phyloP scores from a whole-genome alignment of 2,888 invertebrate genomes.

The Ditula angustiorana region DNA sequence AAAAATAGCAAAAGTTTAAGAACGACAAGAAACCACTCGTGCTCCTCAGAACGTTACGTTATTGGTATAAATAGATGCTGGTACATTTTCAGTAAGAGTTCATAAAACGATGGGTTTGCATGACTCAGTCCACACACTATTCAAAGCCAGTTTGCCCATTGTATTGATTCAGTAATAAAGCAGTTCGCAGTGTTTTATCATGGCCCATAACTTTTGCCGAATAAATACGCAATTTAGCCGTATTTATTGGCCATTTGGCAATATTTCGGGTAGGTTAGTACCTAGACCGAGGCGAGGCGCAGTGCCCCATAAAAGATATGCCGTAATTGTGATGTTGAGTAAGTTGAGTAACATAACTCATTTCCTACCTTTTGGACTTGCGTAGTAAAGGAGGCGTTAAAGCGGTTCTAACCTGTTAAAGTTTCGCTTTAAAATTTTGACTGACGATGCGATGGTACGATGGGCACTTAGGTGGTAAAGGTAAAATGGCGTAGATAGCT shows the following conservation, averaged over 20 bases:
- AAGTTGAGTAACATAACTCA: conserved; percentile 29
- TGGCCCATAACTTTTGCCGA: conserved; percentile 69
- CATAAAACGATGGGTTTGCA: conserved; percentile 2
- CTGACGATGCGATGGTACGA: no score
- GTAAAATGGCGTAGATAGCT: no score
- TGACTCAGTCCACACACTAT: conserved; percentile 32
- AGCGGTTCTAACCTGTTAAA: not conserved
- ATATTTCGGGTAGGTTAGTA: conserved; percentile 44
- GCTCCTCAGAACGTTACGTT: no score
- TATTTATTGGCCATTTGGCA: conserved; percentile 64
- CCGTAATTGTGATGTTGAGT: conserved; percentile 25
- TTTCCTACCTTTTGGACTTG: conserved; percentile 1
- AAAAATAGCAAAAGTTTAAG: no score
- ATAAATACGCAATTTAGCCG: conserved; percentile 68
- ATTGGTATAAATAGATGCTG: not conserved
- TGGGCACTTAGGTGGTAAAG: no score
- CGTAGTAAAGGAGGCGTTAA: conserved; percentile 4
- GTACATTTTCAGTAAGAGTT: not conserved
- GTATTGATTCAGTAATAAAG: conserved; percentile 74
- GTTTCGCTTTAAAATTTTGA: not conserved
- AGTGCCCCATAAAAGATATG: conserved; percentile 28
- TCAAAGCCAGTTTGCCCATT: conserved; percentile 46
- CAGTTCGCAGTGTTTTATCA: conserved; percentile 62
- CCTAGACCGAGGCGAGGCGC: conserved; percentile 33
- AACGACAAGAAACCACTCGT: no score